Conservation (phyloP, 2,797 vertebrate genomes). For the Platyrinchus mystaceus region DNA sequence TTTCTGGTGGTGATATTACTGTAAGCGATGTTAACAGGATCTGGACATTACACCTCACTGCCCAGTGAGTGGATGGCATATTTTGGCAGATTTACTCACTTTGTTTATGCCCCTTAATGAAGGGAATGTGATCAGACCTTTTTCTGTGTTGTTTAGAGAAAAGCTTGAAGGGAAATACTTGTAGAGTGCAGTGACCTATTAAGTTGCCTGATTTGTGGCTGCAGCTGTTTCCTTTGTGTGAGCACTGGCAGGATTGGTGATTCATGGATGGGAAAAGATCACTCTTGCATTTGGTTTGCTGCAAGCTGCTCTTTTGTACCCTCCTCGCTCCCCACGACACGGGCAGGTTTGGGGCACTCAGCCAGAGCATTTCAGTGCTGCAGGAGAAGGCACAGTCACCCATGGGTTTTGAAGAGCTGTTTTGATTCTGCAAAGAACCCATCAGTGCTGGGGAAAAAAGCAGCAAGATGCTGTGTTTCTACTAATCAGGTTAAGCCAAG, state of each 20-base stretch:
- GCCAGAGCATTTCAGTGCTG: background rate
- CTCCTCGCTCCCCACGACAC: background rate
- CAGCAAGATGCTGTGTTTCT: background rate
- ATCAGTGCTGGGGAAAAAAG: background rate
- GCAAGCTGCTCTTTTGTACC: background rate
- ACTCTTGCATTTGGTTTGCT: background rate
- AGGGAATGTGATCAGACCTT: conserved; percentile 2
- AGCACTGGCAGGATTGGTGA: background rate
- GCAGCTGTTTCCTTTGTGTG: background rate
- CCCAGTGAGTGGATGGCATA: background rate
- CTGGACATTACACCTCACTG: background rate
- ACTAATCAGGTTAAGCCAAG: background rate
- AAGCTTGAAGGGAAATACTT: background rate
- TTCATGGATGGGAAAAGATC: background rate
- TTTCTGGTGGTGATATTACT: background rate
- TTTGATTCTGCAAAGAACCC: background rate
- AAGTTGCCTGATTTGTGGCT: conserved; percentile 10
- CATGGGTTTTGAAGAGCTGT: background rate
- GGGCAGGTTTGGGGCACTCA: background rate
- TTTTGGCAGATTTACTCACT: conserved; percentile 3
- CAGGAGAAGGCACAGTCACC: background rate
- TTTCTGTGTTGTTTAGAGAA: background rate
- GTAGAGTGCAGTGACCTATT: background rate
- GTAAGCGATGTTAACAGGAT: background rate
- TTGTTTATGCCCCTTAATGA: background rate